Conservation (phyloP, 2,888 invertebrate species). For the Thymelicus acteon region DNA sequence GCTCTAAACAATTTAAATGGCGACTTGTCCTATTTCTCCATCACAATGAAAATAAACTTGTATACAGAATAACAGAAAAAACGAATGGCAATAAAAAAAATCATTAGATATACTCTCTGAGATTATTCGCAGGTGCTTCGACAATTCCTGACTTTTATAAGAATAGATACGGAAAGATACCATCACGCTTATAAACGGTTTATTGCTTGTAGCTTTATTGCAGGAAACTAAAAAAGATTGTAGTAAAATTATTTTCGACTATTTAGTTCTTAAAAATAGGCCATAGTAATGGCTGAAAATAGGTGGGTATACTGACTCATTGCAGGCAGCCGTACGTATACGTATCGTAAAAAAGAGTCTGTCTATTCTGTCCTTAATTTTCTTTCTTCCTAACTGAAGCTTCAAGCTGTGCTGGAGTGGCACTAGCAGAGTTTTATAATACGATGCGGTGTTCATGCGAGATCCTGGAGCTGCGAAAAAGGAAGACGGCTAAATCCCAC, state of each 20-base stretch:
- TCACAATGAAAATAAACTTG: not conserved
- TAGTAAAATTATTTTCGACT: not conserved
- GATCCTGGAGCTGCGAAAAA: no score
- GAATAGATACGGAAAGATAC: constrained; percentile 9
- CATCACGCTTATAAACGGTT: constrained; percentile 15
- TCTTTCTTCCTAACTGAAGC: no score
- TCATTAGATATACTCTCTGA: not conserved
- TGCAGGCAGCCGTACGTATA: no score
- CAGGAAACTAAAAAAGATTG: not conserved
- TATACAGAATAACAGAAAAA: not conserved
- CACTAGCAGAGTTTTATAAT: no score
- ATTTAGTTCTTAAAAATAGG: not conserved
- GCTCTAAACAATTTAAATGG: not conserved
- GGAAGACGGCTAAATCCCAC: no score
- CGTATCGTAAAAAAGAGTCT: no score
- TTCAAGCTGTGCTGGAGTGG: no score
- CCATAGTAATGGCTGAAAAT: not conserved
- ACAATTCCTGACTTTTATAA: not conserved
- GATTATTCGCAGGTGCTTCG: constrained; percentile 14
- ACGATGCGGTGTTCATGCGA: no score
- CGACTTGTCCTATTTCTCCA: not conserved
- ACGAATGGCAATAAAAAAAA: not conserved
- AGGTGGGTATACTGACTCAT: not conserved
- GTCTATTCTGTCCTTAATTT: no score
- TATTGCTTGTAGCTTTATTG: constrained; percentile 9